phyloP scores from a whole-genome alignment of 2,113 vertebrate genomes.

The Sciurus niger region DNA sequence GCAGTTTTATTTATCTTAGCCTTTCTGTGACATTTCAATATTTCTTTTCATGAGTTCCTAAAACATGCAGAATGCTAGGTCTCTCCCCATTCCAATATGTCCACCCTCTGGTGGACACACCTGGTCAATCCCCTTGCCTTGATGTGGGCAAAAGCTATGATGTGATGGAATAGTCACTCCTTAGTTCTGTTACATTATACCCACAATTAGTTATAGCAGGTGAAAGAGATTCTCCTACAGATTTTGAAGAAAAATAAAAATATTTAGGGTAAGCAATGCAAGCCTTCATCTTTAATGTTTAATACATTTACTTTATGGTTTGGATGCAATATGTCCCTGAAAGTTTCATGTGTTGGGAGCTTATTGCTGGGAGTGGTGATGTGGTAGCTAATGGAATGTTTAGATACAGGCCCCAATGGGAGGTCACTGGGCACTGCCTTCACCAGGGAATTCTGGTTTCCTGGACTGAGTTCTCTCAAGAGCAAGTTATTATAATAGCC shows the following conservation, averaged over 20 bases:
- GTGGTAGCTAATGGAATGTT: not conserved
- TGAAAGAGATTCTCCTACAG: not conserved
- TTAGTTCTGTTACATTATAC: not conserved
- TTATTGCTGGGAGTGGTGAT: not conserved
- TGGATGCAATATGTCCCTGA: too few relatives aligned
- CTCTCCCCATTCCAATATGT: not conserved
- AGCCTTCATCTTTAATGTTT: not conserved
- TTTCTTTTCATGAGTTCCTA: not conserved
- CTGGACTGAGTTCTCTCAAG: not conserved
- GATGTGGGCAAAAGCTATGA: not conserved
- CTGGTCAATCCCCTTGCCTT: not conserved
- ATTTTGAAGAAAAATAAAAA: not conserved
- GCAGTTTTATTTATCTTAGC: not conserved
- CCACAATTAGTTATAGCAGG: not conserved
- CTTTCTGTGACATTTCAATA: not conserved
- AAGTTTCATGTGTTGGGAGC: not conserved
- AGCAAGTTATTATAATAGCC: not conserved
- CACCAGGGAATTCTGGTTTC: too few relatives aligned
- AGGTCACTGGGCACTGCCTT: not conserved
- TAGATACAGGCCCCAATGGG: not conserved
- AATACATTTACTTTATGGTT: not conserved
- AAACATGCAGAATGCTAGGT: not conserved
- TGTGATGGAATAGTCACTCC: not conserved
- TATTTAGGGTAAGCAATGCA: not conserved
- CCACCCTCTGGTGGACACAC: not conserved